Evolutionary conservation across 1,140 invertebrate genomes (phyloP), one percentile per base, ranked within the genome.

Genomic region (Asbolus verrucosus): DNA sequence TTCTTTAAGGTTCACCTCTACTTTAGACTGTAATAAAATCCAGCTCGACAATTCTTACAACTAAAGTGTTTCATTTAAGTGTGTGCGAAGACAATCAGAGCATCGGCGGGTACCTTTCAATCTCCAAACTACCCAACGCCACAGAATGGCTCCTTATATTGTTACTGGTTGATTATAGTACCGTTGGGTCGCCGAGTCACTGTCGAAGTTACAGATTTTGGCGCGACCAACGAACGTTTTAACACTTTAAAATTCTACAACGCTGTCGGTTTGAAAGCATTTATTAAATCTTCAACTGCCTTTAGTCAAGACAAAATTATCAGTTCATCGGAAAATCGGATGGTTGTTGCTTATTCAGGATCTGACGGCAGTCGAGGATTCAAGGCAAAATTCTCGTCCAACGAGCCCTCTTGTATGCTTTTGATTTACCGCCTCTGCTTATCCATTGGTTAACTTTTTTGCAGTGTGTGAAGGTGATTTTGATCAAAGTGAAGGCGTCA

Each of bases 131-230:
- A 94, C 83, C 92, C 92, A 1, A 76, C 54, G 3, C 27, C 75
- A 67, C 19, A 63, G 38, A 16, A 16, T 65, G 15, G 46, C 15
- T 21, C 60, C 21, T 30, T 60, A 54, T 60, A 43, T 73, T 95
- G 94, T 75, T 78, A 82, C n/a, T 95, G 93, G 93, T 80, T 65
- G 36, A 89, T 95, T 8, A 82, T 75, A 36, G 88, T 89, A 6
- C 89, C 90, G 1, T 79, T 87, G 76, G 90, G 87, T 0, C 82
- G 82, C 46, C 83, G 89, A 63, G 82, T 82, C 13, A 81, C 77
- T 14, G 74, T 92, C 0, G 82, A 88, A 19, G 80, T 92, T 19
- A 69, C 87, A 0, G 89, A 91, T 75, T 79, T 83, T 6, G 82
- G 83, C 61, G 70, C 78, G 0, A 78, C 77, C 4, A 15, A 14